Conservation (phyloP, 2,113 vertebrate species). For the Perognathus longimembris region DNA sequence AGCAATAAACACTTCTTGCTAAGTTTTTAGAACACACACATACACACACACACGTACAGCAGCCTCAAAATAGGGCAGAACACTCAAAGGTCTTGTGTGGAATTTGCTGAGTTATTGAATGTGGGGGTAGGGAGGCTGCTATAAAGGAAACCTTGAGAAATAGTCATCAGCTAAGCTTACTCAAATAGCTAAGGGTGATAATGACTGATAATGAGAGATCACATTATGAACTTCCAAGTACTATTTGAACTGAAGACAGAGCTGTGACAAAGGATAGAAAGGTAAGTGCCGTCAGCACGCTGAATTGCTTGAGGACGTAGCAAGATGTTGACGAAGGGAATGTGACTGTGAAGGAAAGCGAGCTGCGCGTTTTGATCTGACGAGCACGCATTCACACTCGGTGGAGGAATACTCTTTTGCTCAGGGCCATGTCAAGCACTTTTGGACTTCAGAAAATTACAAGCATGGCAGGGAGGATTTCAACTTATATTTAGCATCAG, state of each 20-base stretch:
- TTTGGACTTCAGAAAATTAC: conserved; percentile 71
- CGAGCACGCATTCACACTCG: conserved; percentile 41
- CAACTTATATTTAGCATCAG: conserved; percentile 76
- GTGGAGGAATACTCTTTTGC: conserved; percentile 49
- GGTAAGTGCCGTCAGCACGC: background rate
- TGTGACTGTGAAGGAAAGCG: conserved; percentile 50
- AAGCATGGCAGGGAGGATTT: conserved; percentile 61
- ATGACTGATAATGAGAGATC: background rate
- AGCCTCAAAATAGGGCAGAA: background rate
- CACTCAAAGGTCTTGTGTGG: background rate
- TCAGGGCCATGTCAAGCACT: conserved; percentile 68
- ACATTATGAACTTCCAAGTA: background rate
- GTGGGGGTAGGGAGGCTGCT: background rate
- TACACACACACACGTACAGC: too few species aligned
- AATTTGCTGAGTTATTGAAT: background rate
- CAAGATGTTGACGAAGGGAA: background rate
- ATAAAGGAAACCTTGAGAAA: background rate
- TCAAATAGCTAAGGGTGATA: background rate
- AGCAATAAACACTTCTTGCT: background rate
- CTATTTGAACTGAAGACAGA: background rate
- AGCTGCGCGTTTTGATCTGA: background rate
- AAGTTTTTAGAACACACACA: too few species aligned
- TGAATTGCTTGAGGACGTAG: background rate
- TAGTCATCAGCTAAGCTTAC: background rate
- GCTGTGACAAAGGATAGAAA: background rate